These are phyloP conservation scores for Odontomyia ornata DNA, from an alignment of 2,888 invertebrate species.

Conservation along the genomic window DNA sequence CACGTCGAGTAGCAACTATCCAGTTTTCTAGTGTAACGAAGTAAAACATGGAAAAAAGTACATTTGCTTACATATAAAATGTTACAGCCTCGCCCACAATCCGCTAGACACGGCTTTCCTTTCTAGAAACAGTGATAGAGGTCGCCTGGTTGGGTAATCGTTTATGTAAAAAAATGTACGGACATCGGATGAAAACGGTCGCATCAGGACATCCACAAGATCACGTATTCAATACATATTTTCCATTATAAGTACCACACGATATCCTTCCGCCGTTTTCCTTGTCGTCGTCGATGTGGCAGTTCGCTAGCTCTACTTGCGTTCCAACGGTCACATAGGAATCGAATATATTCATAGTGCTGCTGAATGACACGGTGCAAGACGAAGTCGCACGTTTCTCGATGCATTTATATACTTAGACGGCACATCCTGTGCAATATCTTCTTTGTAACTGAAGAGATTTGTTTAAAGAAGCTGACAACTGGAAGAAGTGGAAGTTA, in stretches of 20 bases:
- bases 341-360: constrained; percentile 28
- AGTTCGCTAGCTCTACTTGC: background rate
- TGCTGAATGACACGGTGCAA: constrained; percentile 11
- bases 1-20: background rate
- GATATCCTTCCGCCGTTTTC: constrained; percentile 23
- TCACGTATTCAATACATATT: constrained; percentile 66
- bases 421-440: constrained; percentile 6
- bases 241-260: constrained; percentile 52
- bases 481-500: constrained; percentile 36
- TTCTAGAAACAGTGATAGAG: constrained; percentile 14
- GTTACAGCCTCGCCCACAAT: constrained; percentile 32
- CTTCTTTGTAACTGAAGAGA: constrained; percentile 15
- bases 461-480: constrained; percentile 38
- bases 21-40: too few species aligned
- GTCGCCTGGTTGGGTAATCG: constrained; percentile 40
- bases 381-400: constrained; percentile 6
- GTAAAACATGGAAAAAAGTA: background rate
- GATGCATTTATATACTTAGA: constrained; percentile 15
- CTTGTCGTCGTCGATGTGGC: too few species aligned
- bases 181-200: constrained; percentile 53
- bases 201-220: constrained; percentile 64
- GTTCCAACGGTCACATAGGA: constrained; percentile 15
- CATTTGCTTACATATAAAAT: constrained; percentile 38
- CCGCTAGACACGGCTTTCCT: background rate
- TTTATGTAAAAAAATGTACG: constrained; percentile 55